These are phyloP conservation scores for Alosa alosa DNA, from an alignment of 2,113 vertebrate genomes.

Conservation along the genomic window DNA sequence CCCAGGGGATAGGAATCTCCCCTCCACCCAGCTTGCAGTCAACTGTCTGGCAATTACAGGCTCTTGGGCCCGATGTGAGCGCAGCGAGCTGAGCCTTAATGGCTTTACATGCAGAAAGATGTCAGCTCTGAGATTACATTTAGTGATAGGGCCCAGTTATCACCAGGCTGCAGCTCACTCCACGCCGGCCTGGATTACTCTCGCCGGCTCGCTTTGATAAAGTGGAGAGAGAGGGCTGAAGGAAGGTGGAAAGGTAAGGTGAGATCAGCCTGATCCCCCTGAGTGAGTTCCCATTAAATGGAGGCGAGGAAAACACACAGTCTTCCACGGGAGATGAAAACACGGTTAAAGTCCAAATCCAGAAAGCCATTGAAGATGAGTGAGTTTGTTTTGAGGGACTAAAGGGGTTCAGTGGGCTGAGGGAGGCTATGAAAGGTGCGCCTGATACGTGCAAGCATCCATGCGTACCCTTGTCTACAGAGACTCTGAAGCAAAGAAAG, in stretches of 20 bases:
- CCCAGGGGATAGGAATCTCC: slow-evolving; percentile 37
- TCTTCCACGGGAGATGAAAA: background rate
- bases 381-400: slow-evolving; percentile 1
- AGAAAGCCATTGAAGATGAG: slow-evolving; percentile 10
- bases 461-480: background rate
- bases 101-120: slow-evolving; percentile 55
- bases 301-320: background rate
- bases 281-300: slow-evolving; percentile 3
- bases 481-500: background rate
- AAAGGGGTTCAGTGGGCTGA: background rate
- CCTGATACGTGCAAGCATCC: background rate
- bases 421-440: background rate
- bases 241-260: background rate
- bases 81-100: slow-evolving; percentile 44
- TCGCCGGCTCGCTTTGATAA: slow-evolving; percentile 32
- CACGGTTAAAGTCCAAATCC: slow-evolving; percentile 2
- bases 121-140: slow-evolving; percentile 55
- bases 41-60: slow-evolving; percentile 44
- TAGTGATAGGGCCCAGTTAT: slow-evolving; percentile 48
- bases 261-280: background rate
- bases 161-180: slow-evolving; percentile 37
- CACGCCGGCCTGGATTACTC: slow-evolving; percentile 40
- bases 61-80: slow-evolving; percentile 23
- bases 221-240: slow-evolving; percentile 30
- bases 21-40: slow-evolving; percentile 30